These are phyloP conservation scores for Thymelicus sylvestris DNA, from an alignment of 2,888 invertebrate genomes.

Conservation along the genomic window DNA sequence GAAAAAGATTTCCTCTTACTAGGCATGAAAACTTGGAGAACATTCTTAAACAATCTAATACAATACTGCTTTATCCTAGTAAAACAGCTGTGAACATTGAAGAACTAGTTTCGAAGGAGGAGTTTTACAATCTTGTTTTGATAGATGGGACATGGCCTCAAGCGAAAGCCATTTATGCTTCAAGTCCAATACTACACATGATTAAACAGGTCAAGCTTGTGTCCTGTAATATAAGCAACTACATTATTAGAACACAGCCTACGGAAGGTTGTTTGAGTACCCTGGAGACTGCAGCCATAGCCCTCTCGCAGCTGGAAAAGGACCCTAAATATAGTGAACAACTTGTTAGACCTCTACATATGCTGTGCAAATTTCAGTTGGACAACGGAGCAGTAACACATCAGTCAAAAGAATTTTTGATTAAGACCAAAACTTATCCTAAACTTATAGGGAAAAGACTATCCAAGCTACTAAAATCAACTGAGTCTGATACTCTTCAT, in stretches of 20 bases:
- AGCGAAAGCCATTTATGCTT: conserved; percentile 95
- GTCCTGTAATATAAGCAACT: conserved; percentile 90
- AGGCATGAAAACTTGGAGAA: conserved; percentile 87
- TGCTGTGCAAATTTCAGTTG: conserved; percentile 94
- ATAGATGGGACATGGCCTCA: conserved; percentile 99
- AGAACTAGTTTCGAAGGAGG: conserved; percentile 68
- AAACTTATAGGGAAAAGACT: conserved; percentile 92
- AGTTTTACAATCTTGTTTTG: conserved; percentile 90
- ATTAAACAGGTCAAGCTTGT: conserved; percentile 93
- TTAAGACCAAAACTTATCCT: conserved; percentile 91
- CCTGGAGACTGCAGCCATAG: conserved; percentile 93
- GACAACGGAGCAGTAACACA: conserved; percentile 96
- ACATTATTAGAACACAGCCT: conserved; percentile 97
- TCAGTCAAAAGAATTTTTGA: conserved; percentile 95
- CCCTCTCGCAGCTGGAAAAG: conserved; percentile 90
- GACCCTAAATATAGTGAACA: conserved; percentile 86
- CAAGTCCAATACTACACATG: conserved; percentile 90
- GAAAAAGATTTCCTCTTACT: conserved; percentile 92
- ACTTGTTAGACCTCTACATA: conserved; percentile 91
- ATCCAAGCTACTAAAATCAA: conserved; percentile 71
- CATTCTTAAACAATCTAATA: conserved; percentile 87
- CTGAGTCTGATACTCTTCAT: conserved; percentile 41
- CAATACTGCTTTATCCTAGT: conserved; percentile 93
- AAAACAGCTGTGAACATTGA: conserved; percentile 89
- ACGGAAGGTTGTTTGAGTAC: conserved; percentile 96